Evolutionary conservation across 1,140 invertebrate species (phyloP).

Genomic region (Psix sp.): DNA sequence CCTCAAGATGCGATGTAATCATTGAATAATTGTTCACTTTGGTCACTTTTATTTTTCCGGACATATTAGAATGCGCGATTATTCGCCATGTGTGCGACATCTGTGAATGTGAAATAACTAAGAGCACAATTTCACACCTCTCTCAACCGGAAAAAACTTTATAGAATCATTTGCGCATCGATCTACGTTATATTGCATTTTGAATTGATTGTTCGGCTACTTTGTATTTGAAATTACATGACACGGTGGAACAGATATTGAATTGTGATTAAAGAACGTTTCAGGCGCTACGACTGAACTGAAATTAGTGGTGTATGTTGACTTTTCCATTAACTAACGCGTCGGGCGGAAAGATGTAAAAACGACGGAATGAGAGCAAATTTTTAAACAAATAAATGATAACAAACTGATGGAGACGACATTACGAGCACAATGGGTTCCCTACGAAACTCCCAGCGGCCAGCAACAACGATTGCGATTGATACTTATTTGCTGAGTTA

Average conservation of each 20-base stretch:
- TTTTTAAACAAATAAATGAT: constrained; percentile 1
- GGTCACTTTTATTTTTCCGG: constrained; percentile 7
- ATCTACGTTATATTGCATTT: too few relatives aligned
- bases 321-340: constrained; percentile 28
- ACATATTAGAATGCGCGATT: not conserved
- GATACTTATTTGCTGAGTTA: too few relatives aligned
- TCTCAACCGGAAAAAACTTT: too few relatives aligned
- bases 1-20: constrained; percentile 4
- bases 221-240: constrained; percentile 19
- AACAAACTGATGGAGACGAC: constrained; percentile 4
- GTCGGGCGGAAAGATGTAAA: constrained; percentile 1
- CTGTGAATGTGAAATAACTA: too few relatives aligned
- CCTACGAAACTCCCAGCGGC: constrained; percentile 36
- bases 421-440: constrained; percentile 18
- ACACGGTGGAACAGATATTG: constrained; percentile 31
- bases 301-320: constrained; percentile 25
- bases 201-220: too few relatives aligned
- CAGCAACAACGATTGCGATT: constrained; percentile 28
- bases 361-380: not conserved
- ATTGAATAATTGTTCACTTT: constrained; percentile 1
- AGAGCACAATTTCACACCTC: too few relatives aligned
- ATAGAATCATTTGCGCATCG: too few relatives aligned
- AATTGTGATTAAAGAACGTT: constrained; percentile 34
- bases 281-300: constrained; percentile 9
- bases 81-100: too few relatives aligned